Conservation (phyloP, 2,888 invertebrate genomes). For the Periphyllus acericola region DNA sequence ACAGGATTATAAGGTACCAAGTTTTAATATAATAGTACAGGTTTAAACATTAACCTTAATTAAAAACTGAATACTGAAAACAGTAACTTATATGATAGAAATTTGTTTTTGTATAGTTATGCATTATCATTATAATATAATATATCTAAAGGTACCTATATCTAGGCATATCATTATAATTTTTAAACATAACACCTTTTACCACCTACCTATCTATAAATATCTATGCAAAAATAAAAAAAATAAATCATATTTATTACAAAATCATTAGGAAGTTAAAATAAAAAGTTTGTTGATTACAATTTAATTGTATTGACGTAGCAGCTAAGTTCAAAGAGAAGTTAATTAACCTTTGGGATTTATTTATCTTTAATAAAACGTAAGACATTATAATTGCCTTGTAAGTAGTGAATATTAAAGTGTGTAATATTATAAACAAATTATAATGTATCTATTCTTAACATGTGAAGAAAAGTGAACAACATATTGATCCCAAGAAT, state of each 20-base stretch:
- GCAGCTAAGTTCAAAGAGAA: constrained; percentile 30
- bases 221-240: constrained; percentile 15
- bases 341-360: constrained; percentile 36
- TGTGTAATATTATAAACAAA: neutral
- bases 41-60: too few species aligned
- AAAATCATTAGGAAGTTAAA: neutral
- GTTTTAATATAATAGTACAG: too few species aligned
- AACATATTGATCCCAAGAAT: neutral
- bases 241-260: constrained; percentile 32
- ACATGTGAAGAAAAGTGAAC: neutral
- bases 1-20: too few species aligned
- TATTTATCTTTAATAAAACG: constrained; percentile 27
- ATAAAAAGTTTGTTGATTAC: constrained; percentile 25
- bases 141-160: neutral
- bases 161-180: neutral
- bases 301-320: constrained; percentile 44
- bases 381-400: neutral
- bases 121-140: constrained; percentile 4
- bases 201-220: neutral
- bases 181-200: neutral
- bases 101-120: constrained; percentile 12
- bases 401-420: neutral
- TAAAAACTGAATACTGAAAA: neutral
- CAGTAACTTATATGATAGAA: neutral
- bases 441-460: neutral